Evolutionary conservation across 2,888 invertebrate genomes (phyloP).

Genomic region (Serripes groenlandicus): DNA sequence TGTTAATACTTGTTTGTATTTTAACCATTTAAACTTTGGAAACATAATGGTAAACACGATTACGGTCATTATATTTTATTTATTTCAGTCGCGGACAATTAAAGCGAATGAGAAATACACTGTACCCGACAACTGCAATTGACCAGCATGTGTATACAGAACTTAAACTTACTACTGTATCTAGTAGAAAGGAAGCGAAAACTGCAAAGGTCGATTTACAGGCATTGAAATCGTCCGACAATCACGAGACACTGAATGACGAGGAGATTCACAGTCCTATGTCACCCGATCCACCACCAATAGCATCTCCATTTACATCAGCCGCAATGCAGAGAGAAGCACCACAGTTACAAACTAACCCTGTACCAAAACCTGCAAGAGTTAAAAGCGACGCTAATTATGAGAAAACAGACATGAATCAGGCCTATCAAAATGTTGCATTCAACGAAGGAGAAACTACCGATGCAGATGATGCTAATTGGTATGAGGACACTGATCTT

Average conservation of each 20-base stretch:
- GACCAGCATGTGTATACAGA: constrained; percentile 19
- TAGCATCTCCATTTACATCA: background rate
- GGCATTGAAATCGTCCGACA: background rate
- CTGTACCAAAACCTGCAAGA: background rate
- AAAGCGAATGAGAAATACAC: background rate
- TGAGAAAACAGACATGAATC: too few relatives aligned
- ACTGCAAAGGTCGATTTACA: constrained; percentile 16
- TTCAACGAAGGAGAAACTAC: background rate
- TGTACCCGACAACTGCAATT: background rate
- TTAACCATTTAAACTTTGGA: too few relatives aligned
- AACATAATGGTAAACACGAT: too few relatives aligned
- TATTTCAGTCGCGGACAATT: constrained; percentile 18
- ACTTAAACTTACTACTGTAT: background rate
- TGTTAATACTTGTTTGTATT: too few relatives aligned
- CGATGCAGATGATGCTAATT: background rate
- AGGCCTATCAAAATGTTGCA: background rate
- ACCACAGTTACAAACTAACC: background rate
- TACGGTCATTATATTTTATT: too few relatives aligned
- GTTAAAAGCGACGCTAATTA: background rate
- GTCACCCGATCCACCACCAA: constrained; percentile 1
- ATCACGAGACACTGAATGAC: background rate
- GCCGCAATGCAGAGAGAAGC: too few relatives aligned
- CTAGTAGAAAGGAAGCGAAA: background rate
- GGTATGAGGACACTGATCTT: background rate
- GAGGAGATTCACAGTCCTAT: constrained; percentile 26